Base-by-base conservation (phyloP, 2,888 invertebrate species). In the Acronicta leporina region DNA sequence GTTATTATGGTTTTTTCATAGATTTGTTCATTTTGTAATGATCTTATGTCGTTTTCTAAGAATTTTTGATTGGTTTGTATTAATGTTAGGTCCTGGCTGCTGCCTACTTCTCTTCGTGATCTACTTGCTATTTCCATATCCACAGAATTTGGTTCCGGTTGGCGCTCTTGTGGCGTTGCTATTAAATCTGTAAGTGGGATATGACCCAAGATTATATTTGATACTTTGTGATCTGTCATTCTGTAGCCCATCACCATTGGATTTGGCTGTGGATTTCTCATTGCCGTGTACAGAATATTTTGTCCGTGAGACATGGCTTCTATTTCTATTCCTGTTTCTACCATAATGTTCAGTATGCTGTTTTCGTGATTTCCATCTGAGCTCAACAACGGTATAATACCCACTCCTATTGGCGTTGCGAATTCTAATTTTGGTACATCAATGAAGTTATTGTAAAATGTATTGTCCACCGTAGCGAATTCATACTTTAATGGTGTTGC, bases 221-320 rank as follows among this genome's bases (percentile, higher is more conserved):
- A 11, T 3, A 15, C 13, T 52, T 48, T 44, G 40, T 60, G 60
- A 44, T 56, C 51, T 14, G 6, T 33, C 5, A 65, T 30, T 45
- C 49, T 48, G 56, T 67, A 67, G 47, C 67, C 62, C 50, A 50
- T 50, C 9, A 50, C 30, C 35, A 55, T 42, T 35, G 68, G 59
- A 41, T 64, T 68, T 14, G 64, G 68, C 30, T 68, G 68, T 49
- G 64, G 61, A 43, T 61, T 60, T 47, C 62, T 52, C 64, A 61
- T 68, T 35, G 56, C 50, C 1, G 52, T 57, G 38, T 63, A 68
- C 43, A 68, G 35, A 38, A 68, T 54, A 42, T 68, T 68, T 15
- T 48, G 46, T n/a, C 70, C 67, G 41, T 70, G 64, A 13, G 67
- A 59, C 30, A 44, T 7, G 8, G 54, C 50, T 52, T 69, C 63